A percentile compares a stretch with the other conserved stretches of the same genome.
Conservation (phyloP, 2,797 vertebrate species). For the Sebastes taczanowskii region DNA sequence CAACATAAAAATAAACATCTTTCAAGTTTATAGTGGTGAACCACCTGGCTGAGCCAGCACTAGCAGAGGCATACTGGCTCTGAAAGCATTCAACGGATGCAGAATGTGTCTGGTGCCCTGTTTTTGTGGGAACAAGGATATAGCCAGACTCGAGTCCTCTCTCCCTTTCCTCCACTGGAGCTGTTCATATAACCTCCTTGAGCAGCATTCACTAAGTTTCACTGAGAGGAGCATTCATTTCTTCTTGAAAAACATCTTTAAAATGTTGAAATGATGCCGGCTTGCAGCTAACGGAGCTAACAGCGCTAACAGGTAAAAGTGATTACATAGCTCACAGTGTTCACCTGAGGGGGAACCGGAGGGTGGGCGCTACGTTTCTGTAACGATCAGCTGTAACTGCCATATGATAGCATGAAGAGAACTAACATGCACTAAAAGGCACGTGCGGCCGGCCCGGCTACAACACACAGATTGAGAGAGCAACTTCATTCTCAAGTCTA, state of each 20-base stretch:
- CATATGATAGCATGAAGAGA: too few relatives aligned
- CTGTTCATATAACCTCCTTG: not conserved
- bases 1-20: slow-evolving; percentile 30
- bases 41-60: not conserved
- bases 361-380: rapidly evolving
- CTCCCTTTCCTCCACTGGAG: not conserved
- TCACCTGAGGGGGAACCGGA: too few relatives aligned
- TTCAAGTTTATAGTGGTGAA: slow-evolving; percentile 28
- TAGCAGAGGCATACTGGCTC: not conserved
- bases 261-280: not conserved
- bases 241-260: not conserved
- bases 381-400: too few relatives aligned
- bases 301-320: too few relatives aligned
- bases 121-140: not conserved
- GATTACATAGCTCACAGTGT: too few relatives aligned
- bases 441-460: too few relatives aligned
- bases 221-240: not conserved
- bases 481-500: too few relatives aligned
- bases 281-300: too few relatives aligned
- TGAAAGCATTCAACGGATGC: not conserved
- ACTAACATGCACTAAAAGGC: too few relatives aligned
- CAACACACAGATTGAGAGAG: too few relatives aligned
- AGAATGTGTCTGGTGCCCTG: not conserved
- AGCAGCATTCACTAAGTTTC: not conserved
- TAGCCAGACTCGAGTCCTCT: not conserved